These are phyloP conservation scores for Rhopalosiphum maidis DNA, from an alignment of 1,140 invertebrate genomes.

Conservation along the genomic window DNA sequence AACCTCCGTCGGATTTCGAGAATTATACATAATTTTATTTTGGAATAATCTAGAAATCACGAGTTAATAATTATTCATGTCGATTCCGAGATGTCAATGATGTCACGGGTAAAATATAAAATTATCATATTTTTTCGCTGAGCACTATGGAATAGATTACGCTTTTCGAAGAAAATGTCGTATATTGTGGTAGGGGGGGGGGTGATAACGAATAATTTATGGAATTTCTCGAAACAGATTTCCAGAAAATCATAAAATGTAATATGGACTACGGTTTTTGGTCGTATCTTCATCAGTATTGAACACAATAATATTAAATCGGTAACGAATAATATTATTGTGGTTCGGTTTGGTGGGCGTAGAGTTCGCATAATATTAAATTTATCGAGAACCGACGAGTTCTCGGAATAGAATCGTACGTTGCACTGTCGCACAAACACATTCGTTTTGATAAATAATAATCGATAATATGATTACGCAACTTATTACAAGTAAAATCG, in stretches of 20 bases:
- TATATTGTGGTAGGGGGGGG: background rate
- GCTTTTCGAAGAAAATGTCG: background rate
- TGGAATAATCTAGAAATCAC: background rate
- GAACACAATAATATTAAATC: background rate
- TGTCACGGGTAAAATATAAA: background rate
- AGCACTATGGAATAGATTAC: background rate
- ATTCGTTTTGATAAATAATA: background rate
- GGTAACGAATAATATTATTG: background rate
- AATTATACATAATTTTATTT: background rate
- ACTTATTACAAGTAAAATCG: too few relatives aligned
- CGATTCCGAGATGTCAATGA: background rate
- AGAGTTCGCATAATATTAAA: background rate
- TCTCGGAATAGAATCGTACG: background rate
- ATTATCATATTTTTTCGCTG: background rate
- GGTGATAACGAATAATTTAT: background rate
- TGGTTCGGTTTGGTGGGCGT: background rate
- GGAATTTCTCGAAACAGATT: background rate
- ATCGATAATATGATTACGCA: too few relatives aligned
- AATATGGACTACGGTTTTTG: background rate
- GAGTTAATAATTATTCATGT: background rate
- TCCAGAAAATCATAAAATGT: background rate
- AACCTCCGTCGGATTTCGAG: background rate
- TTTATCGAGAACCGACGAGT: background rate
- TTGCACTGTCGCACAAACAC: background rate
- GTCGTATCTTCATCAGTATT: background rate